These are phyloP conservation scores for Zaprionus camerounensis DNA, from an alignment of 1,140 invertebrate species.

Conservation along the genomic window DNA sequence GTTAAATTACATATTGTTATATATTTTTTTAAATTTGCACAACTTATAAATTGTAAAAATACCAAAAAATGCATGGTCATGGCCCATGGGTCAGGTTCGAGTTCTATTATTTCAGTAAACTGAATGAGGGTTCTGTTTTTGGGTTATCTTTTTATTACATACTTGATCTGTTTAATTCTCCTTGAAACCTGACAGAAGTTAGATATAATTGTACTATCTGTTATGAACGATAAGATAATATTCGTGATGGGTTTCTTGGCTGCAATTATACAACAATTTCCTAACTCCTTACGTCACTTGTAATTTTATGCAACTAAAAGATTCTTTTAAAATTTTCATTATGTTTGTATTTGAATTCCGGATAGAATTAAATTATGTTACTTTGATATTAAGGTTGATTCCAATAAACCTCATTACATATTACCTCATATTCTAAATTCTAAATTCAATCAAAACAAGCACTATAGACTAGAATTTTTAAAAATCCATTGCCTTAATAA, in stretches of 20 bases:
- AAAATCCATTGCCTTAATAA: too few relatives aligned
- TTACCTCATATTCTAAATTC: too few relatives aligned
- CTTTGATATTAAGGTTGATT: too few relatives aligned
- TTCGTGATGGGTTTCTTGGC: constrained; percentile 25
- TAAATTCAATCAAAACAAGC: too few relatives aligned
- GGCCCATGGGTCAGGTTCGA: background rate
- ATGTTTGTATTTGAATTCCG: background rate
- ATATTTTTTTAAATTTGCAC: too few relatives aligned
- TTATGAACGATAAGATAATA: constrained; percentile 50
- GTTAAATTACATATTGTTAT: too few relatives aligned
- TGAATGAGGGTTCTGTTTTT: background rate
- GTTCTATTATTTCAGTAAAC: background rate
- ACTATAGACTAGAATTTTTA: too few relatives aligned
- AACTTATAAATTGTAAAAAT: too few relatives aligned
- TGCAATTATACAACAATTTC: constrained; percentile 34
- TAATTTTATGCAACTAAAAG: background rate
- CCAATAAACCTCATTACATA: too few relatives aligned
- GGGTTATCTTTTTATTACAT: constrained; percentile 5
- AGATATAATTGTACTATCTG: constrained; percentile 25
- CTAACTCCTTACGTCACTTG: constrained; percentile 4
- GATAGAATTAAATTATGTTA: too few relatives aligned
- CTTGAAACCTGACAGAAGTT: constrained; percentile 5
- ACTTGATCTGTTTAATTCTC: constrained; percentile 20
- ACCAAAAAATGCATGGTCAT: background rate
- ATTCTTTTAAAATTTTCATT: background rate